These are phyloP conservation scores for Sericinus montela DNA, from an alignment of 2,888 invertebrate genomes.

Conservation along the genomic window DNA sequence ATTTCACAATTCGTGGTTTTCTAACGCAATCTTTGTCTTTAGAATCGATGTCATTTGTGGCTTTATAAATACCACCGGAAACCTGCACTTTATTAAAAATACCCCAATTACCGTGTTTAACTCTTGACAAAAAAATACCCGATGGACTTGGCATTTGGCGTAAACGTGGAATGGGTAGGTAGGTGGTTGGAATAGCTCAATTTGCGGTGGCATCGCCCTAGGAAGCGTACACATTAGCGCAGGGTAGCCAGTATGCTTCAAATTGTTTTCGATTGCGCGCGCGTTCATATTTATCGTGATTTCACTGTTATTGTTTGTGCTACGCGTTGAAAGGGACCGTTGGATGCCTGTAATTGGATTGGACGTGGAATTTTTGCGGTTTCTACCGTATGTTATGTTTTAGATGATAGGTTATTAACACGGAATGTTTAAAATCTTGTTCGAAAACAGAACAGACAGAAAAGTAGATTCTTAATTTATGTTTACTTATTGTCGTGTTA, in stretches of 20 bases:
- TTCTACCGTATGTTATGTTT: background rate
- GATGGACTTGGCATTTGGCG: conserved; percentile 16
- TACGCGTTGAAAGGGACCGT: background rate
- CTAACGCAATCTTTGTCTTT: too few relatives aligned
- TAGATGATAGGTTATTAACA: background rate
- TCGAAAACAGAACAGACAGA: too few relatives aligned
- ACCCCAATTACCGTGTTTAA: too few relatives aligned
- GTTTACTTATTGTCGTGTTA: too few relatives aligned
- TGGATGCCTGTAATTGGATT: background rate
- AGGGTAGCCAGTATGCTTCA: conserved; percentile 22
- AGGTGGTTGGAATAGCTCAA: conserved; percentile 19
- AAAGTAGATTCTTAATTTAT: too few relatives aligned
- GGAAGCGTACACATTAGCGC: conserved; percentile 9
- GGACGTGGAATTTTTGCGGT: background rate
- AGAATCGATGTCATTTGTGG: too few relatives aligned
- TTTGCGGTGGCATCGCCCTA: conserved; percentile 14
- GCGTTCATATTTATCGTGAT: conserved; percentile 23
- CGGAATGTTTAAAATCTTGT: too few relatives aligned
- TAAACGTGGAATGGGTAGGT: conserved; percentile 20
- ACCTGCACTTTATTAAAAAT: too few relatives aligned
- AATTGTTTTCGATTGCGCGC: conserved; percentile 63
- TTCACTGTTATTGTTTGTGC: background rate
- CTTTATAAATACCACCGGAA: too few relatives aligned
- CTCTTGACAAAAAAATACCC: too few relatives aligned
- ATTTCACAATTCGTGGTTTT: too few relatives aligned